Percentiles rank a stretch among this genome's conserved stretches.
phyloP scores from a whole-genome alignment of 2,888 invertebrate species.

The Carabus problematicus region DNA sequence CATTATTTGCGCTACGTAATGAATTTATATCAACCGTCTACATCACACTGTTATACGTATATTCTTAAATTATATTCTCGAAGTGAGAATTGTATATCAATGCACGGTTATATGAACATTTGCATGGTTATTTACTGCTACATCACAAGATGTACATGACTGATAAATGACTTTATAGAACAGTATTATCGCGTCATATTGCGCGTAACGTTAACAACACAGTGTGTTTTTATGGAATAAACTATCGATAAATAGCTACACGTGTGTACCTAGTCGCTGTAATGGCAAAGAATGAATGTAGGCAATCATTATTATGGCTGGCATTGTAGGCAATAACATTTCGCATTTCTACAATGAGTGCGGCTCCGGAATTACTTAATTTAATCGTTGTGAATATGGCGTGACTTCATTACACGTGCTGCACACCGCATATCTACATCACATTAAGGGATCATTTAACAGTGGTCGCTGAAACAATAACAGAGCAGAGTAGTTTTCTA shows the following conservation, averaged over 20 bases:
- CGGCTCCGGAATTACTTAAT: conserved; percentile 23
- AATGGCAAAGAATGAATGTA: not conserved
- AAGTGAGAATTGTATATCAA: too few relatives aligned
- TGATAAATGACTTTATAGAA: not conserved
- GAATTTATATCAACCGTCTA: conserved; percentile 18
- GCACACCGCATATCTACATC: conserved; percentile 23
- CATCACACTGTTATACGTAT: not conserved
- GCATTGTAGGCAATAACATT: conserved; percentile 12
- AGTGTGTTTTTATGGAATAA: not conserved
- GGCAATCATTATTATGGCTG: conserved; percentile 2
- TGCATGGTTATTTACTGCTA: too few relatives aligned
- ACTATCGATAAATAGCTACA: not conserved
- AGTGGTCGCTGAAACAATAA: conserved; percentile 15
- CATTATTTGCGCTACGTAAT: conserved; percentile 10
- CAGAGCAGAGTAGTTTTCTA: not conserved
- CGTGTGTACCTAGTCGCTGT: not conserved
- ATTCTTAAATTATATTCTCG: too few relatives aligned
- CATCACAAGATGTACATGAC: too few relatives aligned
- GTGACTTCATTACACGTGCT: conserved; percentile 7
- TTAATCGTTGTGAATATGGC: conserved; percentile 16
- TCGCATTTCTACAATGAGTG: conserved; percentile 3
- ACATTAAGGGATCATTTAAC: conserved; percentile 21
- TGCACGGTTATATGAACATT: too few relatives aligned
- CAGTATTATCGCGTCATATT: not conserved
- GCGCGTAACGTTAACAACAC: not conserved